These are phyloP conservation scores for Pelodiscus sinensis DNA, from an alignment of 2,113 vertebrate species.

Conservation along the genomic window DNA sequence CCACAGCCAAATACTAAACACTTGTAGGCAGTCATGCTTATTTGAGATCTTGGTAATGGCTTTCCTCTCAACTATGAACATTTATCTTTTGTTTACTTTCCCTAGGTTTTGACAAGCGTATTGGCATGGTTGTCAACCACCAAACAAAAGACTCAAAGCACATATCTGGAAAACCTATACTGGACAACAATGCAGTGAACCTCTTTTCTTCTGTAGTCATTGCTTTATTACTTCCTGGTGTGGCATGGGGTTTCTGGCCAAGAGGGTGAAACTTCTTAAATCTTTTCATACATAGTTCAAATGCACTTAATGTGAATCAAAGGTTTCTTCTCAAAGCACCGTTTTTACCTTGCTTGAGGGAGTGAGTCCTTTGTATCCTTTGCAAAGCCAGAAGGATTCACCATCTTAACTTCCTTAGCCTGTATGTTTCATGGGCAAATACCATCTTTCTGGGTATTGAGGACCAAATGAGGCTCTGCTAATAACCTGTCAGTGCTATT, in stretches of 20 bases:
- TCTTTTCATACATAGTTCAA: constrained; percentile 17
- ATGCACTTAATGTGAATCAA: constrained; percentile 26
- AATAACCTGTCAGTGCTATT: background rate
- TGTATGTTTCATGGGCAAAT: background rate
- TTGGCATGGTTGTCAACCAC: constrained; percentile 88
- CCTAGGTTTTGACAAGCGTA: constrained; percentile 88
- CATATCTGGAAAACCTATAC: constrained; percentile 92
- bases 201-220: constrained; percentile 92
- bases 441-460: background rate
- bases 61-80: constrained; percentile 11
- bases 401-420: background rate
- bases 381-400: background rate
- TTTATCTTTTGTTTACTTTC: background rate
- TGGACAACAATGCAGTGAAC: constrained; percentile 96
- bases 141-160: constrained; percentile 80
- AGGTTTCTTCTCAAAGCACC: constrained; percentile 10
- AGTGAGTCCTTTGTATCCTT: background rate
- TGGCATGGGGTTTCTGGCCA: constrained; percentile 90
- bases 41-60: background rate
- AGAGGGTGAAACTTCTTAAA: constrained; percentile 61
- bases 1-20: background rate
- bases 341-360: background rate
- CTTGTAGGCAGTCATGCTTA: background rate
- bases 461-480: background rate
- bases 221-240: constrained; percentile 89